A percentile compares a stretch with the other conserved stretches of the same genome.
These are phyloP conservation scores for Drosophila emarginata DNA, from an alignment of 2,888 invertebrate genomes.

Conservation along the genomic window DNA sequence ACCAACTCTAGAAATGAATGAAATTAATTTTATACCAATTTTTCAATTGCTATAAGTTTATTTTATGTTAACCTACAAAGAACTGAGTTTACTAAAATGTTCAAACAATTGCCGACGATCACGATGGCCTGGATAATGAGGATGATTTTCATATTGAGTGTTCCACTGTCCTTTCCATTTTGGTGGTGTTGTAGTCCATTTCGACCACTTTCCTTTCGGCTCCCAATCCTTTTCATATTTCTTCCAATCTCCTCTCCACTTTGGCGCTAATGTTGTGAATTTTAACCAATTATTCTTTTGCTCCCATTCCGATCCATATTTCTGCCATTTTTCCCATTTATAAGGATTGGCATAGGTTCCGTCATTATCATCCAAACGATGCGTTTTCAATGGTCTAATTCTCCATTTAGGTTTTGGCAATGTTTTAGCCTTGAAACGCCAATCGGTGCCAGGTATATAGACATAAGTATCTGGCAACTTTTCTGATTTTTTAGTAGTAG, in stretches of 20 bases:
- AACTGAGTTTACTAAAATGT: conserved; percentile 67
- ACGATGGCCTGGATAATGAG: conserved; percentile 71
- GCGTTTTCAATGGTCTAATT: conserved; percentile 45
- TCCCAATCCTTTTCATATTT: not conserved
- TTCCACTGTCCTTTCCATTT: conserved; percentile 38
- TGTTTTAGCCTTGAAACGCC: conserved; percentile 72
- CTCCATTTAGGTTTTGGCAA: conserved; percentile 50
- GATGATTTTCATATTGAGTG: conserved; percentile 8
- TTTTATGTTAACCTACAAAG: conserved; percentile 53
- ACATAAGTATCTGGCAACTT: conserved; percentile 52
- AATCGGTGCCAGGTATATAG: conserved; percentile 75
- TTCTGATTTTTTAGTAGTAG: conserved; percentile 54
- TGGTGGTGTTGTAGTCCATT: conserved; percentile 64
- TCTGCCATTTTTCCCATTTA: conserved; percentile 67
- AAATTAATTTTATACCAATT: no score
- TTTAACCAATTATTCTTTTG: conserved; percentile 40
- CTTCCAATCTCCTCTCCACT: conserved; percentile 15
- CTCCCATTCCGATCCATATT: conserved; percentile 42
- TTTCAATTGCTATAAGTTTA: not conserved
- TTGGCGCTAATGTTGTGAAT: not conserved
- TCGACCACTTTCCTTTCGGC: conserved; percentile 45
- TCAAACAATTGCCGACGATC: conserved; percentile 78
- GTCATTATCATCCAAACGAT: conserved; percentile 64
- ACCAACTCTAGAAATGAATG: conserved; percentile 56
- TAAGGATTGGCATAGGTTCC: conserved; percentile 44